Evolutionary conservation across 1,140 invertebrate genomes (phyloP).

Genomic region (Drosophila auraria): DNA sequence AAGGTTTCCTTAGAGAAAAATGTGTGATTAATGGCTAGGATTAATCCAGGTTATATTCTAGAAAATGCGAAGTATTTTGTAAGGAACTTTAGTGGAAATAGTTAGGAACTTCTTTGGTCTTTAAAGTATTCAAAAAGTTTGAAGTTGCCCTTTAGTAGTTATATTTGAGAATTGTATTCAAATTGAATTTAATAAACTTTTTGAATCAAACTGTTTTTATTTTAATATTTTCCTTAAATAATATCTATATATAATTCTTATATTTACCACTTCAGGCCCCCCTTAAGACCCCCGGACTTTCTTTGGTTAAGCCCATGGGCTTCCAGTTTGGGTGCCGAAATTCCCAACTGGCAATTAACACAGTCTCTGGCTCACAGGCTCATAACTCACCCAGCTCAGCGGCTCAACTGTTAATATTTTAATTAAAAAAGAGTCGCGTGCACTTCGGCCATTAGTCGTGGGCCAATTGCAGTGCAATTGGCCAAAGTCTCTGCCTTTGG

Average conservation of each 20-base stretch:
- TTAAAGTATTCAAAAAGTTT: too few relatives aligned
- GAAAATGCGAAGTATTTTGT: too few relatives aligned
- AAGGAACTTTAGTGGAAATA: too few relatives aligned
- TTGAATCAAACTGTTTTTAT: too few relatives aligned
- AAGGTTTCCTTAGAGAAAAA: background rate
- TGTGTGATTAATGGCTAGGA: background rate
- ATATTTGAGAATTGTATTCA: too few relatives aligned
- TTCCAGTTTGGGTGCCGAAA: background rate
- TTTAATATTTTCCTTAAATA: too few relatives aligned
- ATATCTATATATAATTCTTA: too few relatives aligned
- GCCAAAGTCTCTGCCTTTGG: background rate
- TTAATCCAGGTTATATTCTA: too few relatives aligned
- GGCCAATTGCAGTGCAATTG: slow-evolving; percentile 3
- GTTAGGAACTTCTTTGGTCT: too few relatives aligned
- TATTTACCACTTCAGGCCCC: too few relatives aligned
- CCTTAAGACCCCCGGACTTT: background rate
- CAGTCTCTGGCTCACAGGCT: slow-evolving; percentile 27
- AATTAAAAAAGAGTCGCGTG: slow-evolving; percentile 73
- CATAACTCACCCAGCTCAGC: background rate
- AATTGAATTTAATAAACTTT: too few relatives aligned
- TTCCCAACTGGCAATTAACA: slow-evolving; percentile 34
- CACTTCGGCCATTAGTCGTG: slow-evolving; percentile 23
- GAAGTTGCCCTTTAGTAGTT: too few relatives aligned
- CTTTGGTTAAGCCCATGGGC: background rate
- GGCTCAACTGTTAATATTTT: slow-evolving; percentile 59